Conservation (phyloP, 2,113 vertebrate species). For the Ophiodon elongatus region DNA sequence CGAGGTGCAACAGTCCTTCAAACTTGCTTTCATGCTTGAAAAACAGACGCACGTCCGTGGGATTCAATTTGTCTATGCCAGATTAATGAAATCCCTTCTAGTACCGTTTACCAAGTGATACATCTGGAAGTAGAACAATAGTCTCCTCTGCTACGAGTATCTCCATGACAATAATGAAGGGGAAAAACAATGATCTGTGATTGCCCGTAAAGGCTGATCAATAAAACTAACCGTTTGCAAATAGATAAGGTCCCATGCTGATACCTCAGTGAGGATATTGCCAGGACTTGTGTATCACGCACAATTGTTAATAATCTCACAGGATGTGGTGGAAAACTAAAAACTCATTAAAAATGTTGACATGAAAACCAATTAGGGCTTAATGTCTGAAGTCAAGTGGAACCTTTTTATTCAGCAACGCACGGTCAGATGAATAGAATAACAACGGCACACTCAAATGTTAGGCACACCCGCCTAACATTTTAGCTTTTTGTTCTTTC, state of each 20-base stretch:
- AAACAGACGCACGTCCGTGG: background rate
- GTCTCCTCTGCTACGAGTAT: background rate
- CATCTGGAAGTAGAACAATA: constrained; percentile 3
- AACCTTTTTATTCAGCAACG: background rate
- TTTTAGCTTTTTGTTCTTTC: background rate
- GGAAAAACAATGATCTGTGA: constrained; percentile 8
- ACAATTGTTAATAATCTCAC: background rate
- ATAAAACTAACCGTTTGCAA: background rate
- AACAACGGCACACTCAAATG: too few relatives aligned
- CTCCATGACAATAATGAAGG: constrained; percentile 1
- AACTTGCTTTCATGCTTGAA: background rate
- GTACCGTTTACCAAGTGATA: constrained; percentile 4
- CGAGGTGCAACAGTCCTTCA: background rate
- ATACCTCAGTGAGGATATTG: background rate
- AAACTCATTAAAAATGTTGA: background rate
- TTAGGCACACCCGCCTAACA: background rate
- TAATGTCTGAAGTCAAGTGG: background rate
- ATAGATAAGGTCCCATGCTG: background rate
- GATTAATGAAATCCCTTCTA: background rate
- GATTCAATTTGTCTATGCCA: background rate
- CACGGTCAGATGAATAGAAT: background rate
- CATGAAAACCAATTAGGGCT: background rate
- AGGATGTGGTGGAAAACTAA: background rate
- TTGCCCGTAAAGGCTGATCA: background rate
- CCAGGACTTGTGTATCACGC: background rate